Evolutionary conservation across 2,113 vertebrate genomes (phyloP).

Genomic region (Recurvirostra avosetta): DNA sequence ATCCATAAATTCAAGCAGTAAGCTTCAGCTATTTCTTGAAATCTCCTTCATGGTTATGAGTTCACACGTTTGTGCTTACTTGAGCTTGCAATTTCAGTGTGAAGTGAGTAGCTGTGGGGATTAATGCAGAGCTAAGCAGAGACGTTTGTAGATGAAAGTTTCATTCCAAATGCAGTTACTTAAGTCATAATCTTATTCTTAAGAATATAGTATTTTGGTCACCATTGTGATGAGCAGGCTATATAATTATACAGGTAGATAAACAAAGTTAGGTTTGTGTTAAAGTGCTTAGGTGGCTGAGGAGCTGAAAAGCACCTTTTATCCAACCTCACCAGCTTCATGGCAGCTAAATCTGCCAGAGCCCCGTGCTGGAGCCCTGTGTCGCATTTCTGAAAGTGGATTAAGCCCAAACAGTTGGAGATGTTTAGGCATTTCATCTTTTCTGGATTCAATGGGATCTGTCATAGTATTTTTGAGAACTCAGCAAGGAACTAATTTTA

Average conservation of each 20-base stretch:
- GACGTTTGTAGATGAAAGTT: background rate
- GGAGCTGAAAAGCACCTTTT: background rate
- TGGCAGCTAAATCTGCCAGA: background rate
- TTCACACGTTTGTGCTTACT: conserved; percentile 47
- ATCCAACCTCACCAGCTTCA: background rate
- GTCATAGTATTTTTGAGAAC: background rate
- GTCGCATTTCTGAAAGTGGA: background rate
- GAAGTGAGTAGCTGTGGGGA: conserved; percentile 18
- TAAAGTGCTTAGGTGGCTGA: background rate
- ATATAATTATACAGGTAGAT: background rate
- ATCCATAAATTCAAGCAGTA: conserved; percentile 40
- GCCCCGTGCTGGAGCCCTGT: background rate
- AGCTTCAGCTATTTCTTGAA: background rate
- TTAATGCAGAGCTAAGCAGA: conserved; percentile 12
- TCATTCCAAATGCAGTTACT: background rate
- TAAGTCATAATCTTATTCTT: background rate
- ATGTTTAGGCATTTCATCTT: background rate
- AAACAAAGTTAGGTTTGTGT: background rate
- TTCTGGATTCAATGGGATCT: background rate
- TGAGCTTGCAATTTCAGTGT: background rate
- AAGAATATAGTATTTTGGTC: background rate
- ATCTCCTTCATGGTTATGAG: background rate
- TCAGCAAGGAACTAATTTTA: conserved; percentile 4
- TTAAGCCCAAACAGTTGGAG: background rate
- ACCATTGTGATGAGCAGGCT: background rate